phyloP scores from a whole-genome alignment of 2,113 vertebrate genomes.

The Pelodiscus sinensis region DNA sequence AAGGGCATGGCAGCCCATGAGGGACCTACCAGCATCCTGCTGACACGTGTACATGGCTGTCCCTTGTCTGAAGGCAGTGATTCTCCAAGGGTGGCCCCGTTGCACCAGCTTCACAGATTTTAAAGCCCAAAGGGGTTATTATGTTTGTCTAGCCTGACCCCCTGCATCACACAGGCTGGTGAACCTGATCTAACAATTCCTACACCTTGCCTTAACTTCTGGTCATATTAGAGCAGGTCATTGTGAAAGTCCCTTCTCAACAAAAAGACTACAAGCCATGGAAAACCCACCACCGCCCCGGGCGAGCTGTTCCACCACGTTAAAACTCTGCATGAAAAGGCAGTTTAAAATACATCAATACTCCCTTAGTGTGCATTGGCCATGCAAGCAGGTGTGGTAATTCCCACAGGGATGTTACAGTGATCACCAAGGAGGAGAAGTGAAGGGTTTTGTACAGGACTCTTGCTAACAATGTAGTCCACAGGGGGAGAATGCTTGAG shows the following conservation, averaged over 20 bases:
- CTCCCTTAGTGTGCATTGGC: neutral
- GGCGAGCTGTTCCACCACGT: too few species aligned
- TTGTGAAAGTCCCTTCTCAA: neutral
- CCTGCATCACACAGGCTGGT: neutral
- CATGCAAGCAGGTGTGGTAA: neutral
- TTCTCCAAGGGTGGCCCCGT: neutral
- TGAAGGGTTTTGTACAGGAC: neutral
- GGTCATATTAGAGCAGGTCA: neutral
- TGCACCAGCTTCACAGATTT: neutral
- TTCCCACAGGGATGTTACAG: neutral
- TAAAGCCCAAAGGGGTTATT: neutral
- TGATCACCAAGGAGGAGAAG: neutral
- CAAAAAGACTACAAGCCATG: neutral
- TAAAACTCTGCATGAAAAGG: neutral
- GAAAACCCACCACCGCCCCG: neutral
- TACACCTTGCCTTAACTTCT: neutral
- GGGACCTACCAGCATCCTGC: neutral
- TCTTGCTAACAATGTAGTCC: neutral
- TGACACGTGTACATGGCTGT: neutral
- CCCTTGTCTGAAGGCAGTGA: neutral
- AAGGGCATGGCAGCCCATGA: neutral
- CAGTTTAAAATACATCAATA: neutral
- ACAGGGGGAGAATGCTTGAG: neutral
- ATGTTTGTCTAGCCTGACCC: neutral
- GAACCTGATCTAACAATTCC: neutral